A percentile compares a stretch with the other conserved stretches of the same genome.
phyloP scores from a whole-genome alignment of 2,113 vertebrate genomes.

The Cyphomyrus plagiostoma region DNA sequence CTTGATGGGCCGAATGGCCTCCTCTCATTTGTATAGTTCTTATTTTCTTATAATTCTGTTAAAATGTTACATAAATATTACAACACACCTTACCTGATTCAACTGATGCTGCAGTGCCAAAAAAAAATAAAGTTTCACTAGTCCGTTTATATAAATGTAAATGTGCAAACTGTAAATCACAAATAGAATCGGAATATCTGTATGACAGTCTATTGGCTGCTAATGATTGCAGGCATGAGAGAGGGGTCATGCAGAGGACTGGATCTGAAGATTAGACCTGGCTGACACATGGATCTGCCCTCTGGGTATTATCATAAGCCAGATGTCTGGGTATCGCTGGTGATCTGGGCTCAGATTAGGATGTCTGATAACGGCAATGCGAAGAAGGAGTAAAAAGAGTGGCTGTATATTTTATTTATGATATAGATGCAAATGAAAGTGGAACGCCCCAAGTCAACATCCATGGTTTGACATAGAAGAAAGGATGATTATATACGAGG shows the following conservation, averaged over 20 bases:
- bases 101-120: not conserved
- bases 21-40: too few species aligned
- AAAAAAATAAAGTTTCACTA: not conserved
- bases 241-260: not conserved
- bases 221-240: not conserved
- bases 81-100: not conserved
- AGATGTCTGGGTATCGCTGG: not conserved
- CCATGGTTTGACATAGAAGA: not conserved
- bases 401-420: not conserved
- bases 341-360: not conserved
- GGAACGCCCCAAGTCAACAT: not conserved
- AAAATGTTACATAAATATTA: not conserved
- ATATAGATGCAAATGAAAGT: not conserved
- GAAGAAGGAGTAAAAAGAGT: not conserved
- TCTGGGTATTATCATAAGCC: not conserved
- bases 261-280: not conserved
- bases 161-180: not conserved
- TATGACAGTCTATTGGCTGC: not conserved
- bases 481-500: not conserved
- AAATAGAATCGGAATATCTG: not conserved
- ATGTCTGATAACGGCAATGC: not conserved
- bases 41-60: not conserved
- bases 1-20: too few species aligned
- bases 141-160: not conserved
- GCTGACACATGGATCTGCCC: not conserved